Evolutionary conservation across 2,113 vertebrate genomes (phyloP).

Genomic region (Osmerus eperlanus): DNA sequence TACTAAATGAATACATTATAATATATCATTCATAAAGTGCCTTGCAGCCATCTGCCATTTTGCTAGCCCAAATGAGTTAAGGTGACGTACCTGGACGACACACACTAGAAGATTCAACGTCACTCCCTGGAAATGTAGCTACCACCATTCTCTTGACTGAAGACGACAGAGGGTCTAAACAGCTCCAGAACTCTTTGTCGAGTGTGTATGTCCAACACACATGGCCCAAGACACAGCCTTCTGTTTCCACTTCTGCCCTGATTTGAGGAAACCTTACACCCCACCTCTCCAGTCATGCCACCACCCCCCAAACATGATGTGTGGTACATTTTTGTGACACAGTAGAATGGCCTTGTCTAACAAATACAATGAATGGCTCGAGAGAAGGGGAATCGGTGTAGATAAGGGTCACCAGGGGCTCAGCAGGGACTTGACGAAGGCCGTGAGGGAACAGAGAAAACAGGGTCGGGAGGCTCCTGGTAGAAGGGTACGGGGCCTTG

Average conservation of each 20-base stretch:
- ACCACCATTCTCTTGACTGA: too few species aligned
- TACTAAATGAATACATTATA: too few species aligned
- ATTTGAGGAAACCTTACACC: constrained; percentile 50
- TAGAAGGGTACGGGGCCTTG: constrained; percentile 4
- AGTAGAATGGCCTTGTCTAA: not conserved
- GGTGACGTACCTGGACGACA: too few species aligned
- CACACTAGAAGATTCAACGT: too few species aligned
- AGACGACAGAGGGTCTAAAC: too few species aligned
- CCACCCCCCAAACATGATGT: constrained; percentile 15
- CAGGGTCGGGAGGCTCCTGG: too few species aligned
- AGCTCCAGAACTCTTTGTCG: constrained; percentile 11
- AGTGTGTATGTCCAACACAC: constrained; percentile 42
- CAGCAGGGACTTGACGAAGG: too few species aligned
- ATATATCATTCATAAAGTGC: too few species aligned
- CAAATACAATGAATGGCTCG: constrained; percentile 59
- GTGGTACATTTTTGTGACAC: constrained; percentile 21
- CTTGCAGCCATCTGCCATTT: too few species aligned
- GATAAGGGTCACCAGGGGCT: constrained; percentile 36
- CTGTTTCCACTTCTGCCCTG: constrained; percentile 64
- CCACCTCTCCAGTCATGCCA: not conserved
- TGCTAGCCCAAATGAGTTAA: too few species aligned
- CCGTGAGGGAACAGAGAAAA: too few species aligned
- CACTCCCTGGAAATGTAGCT: too few species aligned
- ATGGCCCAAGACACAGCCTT: constrained; percentile 50
- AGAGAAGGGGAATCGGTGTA: constrained; percentile 31